phyloP scores from a whole-genome alignment of 2,888 invertebrate species.

The Eledona agricola region DNA sequence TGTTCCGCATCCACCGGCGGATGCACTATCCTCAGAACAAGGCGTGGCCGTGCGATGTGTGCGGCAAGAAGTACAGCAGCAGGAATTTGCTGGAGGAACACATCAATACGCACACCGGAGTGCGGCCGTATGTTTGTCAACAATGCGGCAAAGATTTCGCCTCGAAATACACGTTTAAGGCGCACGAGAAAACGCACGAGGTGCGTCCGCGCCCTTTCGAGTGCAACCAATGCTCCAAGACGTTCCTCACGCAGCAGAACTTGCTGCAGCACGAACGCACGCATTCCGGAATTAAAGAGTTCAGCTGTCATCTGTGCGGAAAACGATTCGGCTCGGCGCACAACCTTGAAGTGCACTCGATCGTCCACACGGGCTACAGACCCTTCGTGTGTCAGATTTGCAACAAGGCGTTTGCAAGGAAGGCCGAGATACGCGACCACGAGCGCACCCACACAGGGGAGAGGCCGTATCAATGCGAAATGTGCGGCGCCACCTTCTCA shows the following conservation, averaged over 20 bases:
- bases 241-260: constrained; percentile 81
- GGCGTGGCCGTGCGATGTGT: constrained; percentile 71
- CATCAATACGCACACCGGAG: constrained; percentile 74
- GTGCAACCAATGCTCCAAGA: constrained; percentile 74
- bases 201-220: constrained; percentile 74
- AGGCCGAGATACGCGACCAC: constrained; percentile 83
- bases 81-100: constrained; percentile 77
- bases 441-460: constrained; percentile 84
- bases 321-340: constrained; percentile 82
- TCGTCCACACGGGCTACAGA: constrained; percentile 79
- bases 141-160: constrained; percentile 78
- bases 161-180: constrained; percentile 78
- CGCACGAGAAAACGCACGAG: constrained; percentile 79
- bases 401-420: constrained; percentile 78
- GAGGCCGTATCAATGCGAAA: constrained; percentile 80
- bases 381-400: constrained; percentile 76
- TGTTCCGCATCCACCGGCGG: constrained; percentile 72
- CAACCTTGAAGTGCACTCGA: constrained; percentile 76
- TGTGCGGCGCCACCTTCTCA: constrained; percentile 81
- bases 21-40: constrained; percentile 71
- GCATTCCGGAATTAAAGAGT: constrained; percentile 76
- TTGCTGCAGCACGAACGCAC: constrained; percentile 78
- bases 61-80: constrained; percentile 75
- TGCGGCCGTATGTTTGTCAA: constrained; percentile 72
- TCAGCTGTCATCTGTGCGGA: constrained; percentile 74